Evolutionary conservation across 2,113 vertebrate species (phyloP), one percentile per base, ranked within the genome.

Genomic region (Phodopus roborovskii): DNA sequence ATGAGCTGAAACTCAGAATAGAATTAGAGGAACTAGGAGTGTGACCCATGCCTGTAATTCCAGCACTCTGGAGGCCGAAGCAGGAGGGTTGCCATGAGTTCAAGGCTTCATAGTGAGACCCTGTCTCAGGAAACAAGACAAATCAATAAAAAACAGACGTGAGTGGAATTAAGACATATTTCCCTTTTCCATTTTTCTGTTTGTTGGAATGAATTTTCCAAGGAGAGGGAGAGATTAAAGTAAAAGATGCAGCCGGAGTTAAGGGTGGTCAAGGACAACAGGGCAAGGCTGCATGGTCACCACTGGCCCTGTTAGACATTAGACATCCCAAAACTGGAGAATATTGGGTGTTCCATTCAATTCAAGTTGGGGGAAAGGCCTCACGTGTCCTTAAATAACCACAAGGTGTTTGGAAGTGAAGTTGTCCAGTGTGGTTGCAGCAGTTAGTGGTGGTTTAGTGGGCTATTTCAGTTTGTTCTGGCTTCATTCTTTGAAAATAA

Each of bases 401-500:
- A 16, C 42, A 48, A 93, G 48, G 50, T 92, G 13, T 94, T 95
- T 90, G 71, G 85, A 94, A 88, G 42, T 77, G 60, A 92, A 20
- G 22, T 62, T 78, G 5, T 11, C 58, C 45, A 74, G 28, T 94
- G 79, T 81, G 74, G 28, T 87, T 88, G 89, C 22, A 60, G 50
- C 45, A 82, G 92, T 89, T 92, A 48, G 42, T 79, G 64, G 83
- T 73, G 22, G 58, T 50, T 94, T 84, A 74, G 58, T 94, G n/a
- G 62, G 70, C 94, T 84, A 24, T 94, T 88, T 36, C 95, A 13
- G 83, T 68, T 85, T 48, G 91, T 96, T 97, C 85, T 94, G 91
- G 53, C 58, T 90, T 88, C 53, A 60, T 95, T 96, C 85, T 95
- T 96, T 95, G 88, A 95, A 92, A 94, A 17, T 75, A 93, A 26